Conservation (phyloP, 1,140 invertebrate genomes). For the Aphidius ervi region DNA sequence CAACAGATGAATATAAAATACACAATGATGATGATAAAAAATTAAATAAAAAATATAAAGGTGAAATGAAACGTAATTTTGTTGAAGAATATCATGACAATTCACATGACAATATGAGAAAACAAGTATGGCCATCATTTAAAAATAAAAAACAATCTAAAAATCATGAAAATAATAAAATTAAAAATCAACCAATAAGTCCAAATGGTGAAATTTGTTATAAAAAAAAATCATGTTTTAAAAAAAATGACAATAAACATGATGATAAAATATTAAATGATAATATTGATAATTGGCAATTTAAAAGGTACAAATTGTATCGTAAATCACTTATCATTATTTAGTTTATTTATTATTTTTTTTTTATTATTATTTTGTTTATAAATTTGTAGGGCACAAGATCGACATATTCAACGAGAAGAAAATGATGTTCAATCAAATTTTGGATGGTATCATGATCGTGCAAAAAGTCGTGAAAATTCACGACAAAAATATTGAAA, state of each 20-base stretch:
- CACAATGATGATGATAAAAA: too few species aligned
- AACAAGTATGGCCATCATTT: not conserved
- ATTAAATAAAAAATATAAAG: too few species aligned
- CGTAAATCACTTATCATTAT: constrained; percentile 2
- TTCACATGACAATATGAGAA: not conserved
- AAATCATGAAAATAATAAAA: not conserved
- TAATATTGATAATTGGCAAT: constrained; percentile 18
- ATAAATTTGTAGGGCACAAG: constrained; percentile 10
- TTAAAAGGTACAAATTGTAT: constrained; percentile 15
- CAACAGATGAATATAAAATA: too few species aligned
- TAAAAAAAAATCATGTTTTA: not conserved
- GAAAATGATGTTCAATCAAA: not conserved
- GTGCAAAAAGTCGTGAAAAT: constrained; percentile 12
- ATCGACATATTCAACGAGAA: too few species aligned
- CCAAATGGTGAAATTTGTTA: not conserved
- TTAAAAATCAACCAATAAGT: not conserved
- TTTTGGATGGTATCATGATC: constrained; percentile 6
- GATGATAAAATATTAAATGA: constrained; percentile 2
- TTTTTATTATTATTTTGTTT: constrained; percentile 5
- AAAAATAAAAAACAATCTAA: not conserved
- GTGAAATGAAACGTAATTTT: too few species aligned
- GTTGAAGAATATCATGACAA: not conserved
- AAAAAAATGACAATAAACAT: constrained; percentile 8
- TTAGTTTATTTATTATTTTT: constrained; percentile 4
- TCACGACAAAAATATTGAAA: constrained; percentile 1